Percentiles rank a stretch among this genome's conserved stretches.
Conservation (phyloP, 2,797 vertebrate species). For the Champsocephalus gunnari region DNA sequence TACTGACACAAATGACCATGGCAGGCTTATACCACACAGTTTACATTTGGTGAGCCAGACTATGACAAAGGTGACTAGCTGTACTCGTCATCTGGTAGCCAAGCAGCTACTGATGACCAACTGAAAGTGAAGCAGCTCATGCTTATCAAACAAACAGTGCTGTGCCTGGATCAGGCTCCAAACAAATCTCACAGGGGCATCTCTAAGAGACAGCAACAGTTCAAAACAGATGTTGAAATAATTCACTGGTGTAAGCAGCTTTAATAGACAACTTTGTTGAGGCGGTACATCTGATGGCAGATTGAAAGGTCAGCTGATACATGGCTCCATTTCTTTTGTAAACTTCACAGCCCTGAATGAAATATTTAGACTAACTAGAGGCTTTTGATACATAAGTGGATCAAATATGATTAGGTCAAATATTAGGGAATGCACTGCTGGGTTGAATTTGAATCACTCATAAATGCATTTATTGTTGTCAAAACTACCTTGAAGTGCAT, state of each 20-base stretch:
- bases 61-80: not conserved
- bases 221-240: not conserved
- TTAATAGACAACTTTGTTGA: slow-evolving; percentile 19
- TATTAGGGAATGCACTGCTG: slow-evolving; percentile 5
- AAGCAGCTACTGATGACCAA: not conserved
- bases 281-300: slow-evolving; percentile 32
- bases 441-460: slow-evolving; percentile 2
- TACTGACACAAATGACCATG: not conserved
- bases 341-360: not conserved
- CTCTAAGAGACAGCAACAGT: not conserved
- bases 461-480: not conserved
- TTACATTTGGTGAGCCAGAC: too few species aligned
- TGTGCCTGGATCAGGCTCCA: not conserved
- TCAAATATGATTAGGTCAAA: not conserved
- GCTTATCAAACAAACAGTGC: not conserved
- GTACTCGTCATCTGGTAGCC: not conserved
- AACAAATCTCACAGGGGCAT: not conserved
- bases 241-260: slow-evolving; percentile 30
- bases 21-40: too few species aligned
- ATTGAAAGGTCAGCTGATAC: not conserved
- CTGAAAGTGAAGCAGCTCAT: not conserved
- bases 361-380: not conserved
- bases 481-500: slow-evolving; percentile 2
- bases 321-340: slow-evolving; percentile 14
- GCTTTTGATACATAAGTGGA: slow-evolving; percentile 9